Base-by-base conservation (phyloP, 2,113 vertebrate species). In the Etheostoma cragini region DNA sequence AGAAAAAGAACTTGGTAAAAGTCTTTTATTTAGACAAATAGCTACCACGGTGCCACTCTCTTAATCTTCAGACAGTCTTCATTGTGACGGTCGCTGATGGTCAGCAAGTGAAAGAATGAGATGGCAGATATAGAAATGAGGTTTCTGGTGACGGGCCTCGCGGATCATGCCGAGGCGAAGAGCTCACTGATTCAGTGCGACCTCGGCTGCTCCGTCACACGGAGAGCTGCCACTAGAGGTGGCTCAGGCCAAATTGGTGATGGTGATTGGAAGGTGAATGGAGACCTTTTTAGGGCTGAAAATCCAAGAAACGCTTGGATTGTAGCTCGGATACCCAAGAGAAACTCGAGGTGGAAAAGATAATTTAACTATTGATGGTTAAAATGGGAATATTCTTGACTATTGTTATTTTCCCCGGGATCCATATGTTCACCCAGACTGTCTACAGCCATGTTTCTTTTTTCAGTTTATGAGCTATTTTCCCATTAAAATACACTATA, bases 61-160 rank as follows among this genome's bases (percentile, higher is more conserved):
- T 46, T 8, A n/a, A 2, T 66, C 45, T 21, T 8, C 8, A 8
- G 47, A 33, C 57, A 16, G n/a, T 17, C 22, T 66, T 54, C 60
- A 49, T 53, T 46, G 56, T 11, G 50, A 52, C 19, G 70, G 30
- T 14, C 21, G 3, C 54, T 35, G 73, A 65, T 30, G 65, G 45
- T 76, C 21, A 76, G 35, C 1, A 1, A 22, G 24, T 73, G 24
- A 70, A 61, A 75, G 46, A 78, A 61, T 22, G 11, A 52, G 53
- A 62, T 13, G 10, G 63, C 45, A 30, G 2, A 56, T 17, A 24
- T 42, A 46, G 16, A 60, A 33, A 72, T 79, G 12, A 63, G 53
- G 46, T 78, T 81, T 74, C 26, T 61, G 8, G 10, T 13, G 76
- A 33, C 62, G 57, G 68, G 50, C 15, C 5, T 64, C 30, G 8